Evolutionary conservation across 2,113 vertebrate species (phyloP).

Genomic region (Misgurnus mizolepis): DNA sequence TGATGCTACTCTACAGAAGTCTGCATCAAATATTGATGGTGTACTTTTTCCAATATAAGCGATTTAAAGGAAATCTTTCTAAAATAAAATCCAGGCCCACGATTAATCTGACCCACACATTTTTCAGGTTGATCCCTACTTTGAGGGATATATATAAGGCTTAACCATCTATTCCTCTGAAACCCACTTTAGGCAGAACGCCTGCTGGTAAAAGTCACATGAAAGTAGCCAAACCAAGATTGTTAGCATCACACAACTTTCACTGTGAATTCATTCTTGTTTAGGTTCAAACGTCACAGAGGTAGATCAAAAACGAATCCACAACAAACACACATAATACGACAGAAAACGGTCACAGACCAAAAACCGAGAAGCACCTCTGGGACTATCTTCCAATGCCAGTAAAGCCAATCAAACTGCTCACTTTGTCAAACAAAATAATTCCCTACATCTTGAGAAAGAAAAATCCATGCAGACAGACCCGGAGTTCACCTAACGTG

Average conservation of each 20-base stretch:
- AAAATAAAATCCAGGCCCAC: background rate
- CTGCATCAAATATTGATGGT: background rate
- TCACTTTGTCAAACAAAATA: background rate
- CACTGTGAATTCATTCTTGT: background rate
- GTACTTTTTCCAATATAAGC: background rate
- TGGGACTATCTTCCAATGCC: slow-evolving; percentile 15
- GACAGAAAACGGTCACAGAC: background rate
- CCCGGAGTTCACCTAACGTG: slow-evolving; percentile 27
- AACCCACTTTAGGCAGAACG: background rate
- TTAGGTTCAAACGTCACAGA: background rate
- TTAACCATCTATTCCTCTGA: background rate
- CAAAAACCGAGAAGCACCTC: slow-evolving; percentile 6
- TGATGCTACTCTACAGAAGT: background rate
- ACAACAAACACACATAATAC: background rate
- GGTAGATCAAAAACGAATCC: slow-evolving; percentile 5
- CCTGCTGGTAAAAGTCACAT: slow-evolving; percentile 9
- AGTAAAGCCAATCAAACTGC: background rate
- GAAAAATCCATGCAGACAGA: background rate
- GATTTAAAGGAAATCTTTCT: slow-evolving; percentile 4
- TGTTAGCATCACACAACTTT: background rate
- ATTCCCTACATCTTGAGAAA: background rate
- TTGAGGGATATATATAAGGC: background rate
- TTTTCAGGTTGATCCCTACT: background rate
- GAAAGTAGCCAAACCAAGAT: slow-evolving; percentile 9
- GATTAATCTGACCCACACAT: background rate